Evolutionary conservation across 30 jellyfish, hydroid and myxozoan species (phyloP).

Genomic region (Aurelia aurita complex sp. Pacific): DNA sequence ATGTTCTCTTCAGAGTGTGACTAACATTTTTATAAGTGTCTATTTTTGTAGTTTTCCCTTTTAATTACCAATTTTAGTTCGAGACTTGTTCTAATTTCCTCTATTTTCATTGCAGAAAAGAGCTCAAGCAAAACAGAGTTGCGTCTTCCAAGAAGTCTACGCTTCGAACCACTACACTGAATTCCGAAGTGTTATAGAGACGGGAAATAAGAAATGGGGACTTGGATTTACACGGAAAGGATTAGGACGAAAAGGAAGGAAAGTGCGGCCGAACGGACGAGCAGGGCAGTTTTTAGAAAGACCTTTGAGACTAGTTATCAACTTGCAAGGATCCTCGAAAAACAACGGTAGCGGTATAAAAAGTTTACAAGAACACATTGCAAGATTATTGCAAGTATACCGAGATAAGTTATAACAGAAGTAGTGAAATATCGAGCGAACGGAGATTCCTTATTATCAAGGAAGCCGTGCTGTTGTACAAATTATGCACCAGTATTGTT

Average conservation of each 20-base stretch:
- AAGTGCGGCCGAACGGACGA: slow-evolving; percentile 57
- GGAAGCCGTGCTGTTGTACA: slow-evolving; percentile 39
- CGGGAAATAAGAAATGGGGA: slow-evolving; percentile 58
- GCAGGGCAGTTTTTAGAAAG: slow-evolving; percentile 75
- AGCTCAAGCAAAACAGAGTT: slow-evolving; percentile 58
- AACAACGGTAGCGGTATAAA: slow-evolving; percentile 57
- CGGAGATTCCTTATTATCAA: slow-evolving; percentile 1
- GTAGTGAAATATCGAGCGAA: not conserved
- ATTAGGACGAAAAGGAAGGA: slow-evolving; percentile 74
- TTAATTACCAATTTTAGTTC: too few species aligned
- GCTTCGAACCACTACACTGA: slow-evolving; percentile 79
- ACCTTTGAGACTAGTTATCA: slow-evolving; percentile 63
- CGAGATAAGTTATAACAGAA: slow-evolving; percentile 41
- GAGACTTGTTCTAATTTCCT: not conserved
- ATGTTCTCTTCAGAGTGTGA: too few species aligned
- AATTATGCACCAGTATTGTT: slow-evolving; percentile 48
- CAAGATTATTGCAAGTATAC: slow-evolving; percentile 60
- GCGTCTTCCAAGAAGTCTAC: slow-evolving; percentile 84
- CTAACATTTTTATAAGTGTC: too few species aligned
- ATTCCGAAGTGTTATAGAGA: slow-evolving; percentile 64
- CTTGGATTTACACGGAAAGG: slow-evolving; percentile 87
- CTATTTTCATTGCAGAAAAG: slow-evolving; percentile 33
- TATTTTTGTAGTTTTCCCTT: too few species aligned
- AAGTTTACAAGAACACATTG: slow-evolving; percentile 63
- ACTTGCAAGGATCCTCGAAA: slow-evolving; percentile 55